Evolutionary conservation across 2,888 invertebrate species (phyloP), one percentile per base, ranked within the genome.

Genomic region (Azorinus chamasolen): DNA sequence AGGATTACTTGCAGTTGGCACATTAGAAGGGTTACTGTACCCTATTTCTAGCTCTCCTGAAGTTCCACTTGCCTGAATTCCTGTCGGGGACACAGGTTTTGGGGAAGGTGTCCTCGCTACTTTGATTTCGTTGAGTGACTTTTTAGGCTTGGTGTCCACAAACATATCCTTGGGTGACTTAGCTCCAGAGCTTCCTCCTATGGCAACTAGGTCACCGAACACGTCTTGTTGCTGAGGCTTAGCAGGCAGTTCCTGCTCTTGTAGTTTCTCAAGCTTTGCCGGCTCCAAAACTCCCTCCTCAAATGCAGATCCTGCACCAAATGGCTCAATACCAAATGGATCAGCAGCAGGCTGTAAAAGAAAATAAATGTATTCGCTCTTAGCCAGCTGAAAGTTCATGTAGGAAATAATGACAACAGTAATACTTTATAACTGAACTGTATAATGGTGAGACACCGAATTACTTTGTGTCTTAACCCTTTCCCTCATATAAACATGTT

Each of bases 161-260:
- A 90, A 90, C 79, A 90, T 74, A 22, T 88, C 87, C 63, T 88
- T 89, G 14, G 88, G 88, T 24, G 84, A 71, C 58, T 84, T 83
- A 18, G 50, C 62, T 46, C 76, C 79, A 5, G 53, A 53, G 51
- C 72, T 82, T 24, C 70, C 48, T 14, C 83, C 86, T 25, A 88
- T 85, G 61, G 77, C 71, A 25, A 87, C 79, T 18, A 89, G 83
- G 76, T 87, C 89, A 43, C 81, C 84, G 69, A 89, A 89, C 2
- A 74, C 82, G 75, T 84, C 87, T 45, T 63, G 68, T 50, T 62
- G 75, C 3, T 41, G 48, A 12, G 54, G 45, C 39, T 72, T 61
- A 14, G 57, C 50, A 6, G 61, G 46, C 18, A 68, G 69, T 16
- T 58, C 51, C 4, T 66, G 65, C 24, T 75, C 74, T n/a, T 51